These are phyloP conservation scores for Liasis olivaceus DNA, from an alignment of 2,797 vertebrate species.

Conservation along the genomic window DNA sequence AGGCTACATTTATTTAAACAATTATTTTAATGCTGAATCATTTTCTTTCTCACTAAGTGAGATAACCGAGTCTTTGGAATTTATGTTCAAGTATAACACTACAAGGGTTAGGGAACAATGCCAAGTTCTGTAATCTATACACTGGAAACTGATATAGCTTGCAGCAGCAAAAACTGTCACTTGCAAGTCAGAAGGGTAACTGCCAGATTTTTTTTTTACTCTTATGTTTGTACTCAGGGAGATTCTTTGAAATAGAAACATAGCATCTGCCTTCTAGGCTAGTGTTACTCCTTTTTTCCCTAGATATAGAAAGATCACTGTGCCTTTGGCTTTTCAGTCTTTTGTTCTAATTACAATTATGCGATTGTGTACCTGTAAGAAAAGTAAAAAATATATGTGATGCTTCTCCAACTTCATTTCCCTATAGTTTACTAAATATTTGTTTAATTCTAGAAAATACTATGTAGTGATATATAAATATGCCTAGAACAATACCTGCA, in stretches of 20 bases:
- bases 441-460: background rate
- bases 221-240: background rate
- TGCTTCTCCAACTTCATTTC: background rate
- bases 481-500: background rate
- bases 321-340: background rate
- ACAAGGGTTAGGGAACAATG: conserved; percentile 29
- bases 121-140: conserved; percentile 42
- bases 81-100: conserved; percentile 17
- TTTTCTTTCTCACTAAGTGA: background rate
- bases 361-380: background rate
- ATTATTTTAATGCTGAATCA: background rate
- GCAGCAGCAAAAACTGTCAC: conserved; percentile 39
- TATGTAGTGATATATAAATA: background rate
- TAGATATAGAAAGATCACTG: background rate
- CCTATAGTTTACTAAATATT: background rate
- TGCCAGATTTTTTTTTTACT: conserved; percentile 48
- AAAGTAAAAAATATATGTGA: background rate
- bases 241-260: conserved; percentile 44
- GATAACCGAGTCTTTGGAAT: background rate
- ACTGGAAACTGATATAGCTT: conserved; percentile 36
- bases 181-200: conserved; percentile 51
- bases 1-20: background rate
- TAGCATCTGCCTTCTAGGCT: background rate
- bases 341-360: background rate
- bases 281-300: background rate